Evolutionary conservation across 2,113 vertebrate genomes (phyloP).

Genomic region (Theristicus caerulescens): DNA sequence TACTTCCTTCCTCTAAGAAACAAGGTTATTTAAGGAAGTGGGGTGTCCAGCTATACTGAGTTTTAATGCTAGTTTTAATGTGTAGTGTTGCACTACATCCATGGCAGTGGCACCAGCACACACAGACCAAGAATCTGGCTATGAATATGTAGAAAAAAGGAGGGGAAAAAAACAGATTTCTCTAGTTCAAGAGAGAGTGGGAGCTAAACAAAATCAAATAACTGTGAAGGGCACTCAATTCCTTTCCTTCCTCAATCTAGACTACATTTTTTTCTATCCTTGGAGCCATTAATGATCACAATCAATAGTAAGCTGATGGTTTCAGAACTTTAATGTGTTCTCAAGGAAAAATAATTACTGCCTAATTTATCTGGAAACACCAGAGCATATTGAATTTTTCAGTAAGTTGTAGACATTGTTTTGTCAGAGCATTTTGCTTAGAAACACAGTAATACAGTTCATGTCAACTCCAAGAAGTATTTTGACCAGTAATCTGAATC

Average conservation of each 20-base stretch:
- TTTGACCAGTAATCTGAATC: neutral
- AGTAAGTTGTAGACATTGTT: neutral
- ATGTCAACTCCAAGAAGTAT: neutral
- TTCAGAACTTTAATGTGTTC: neutral
- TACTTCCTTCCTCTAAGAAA: neutral
- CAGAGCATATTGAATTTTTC: neutral
- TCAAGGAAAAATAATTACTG: neutral
- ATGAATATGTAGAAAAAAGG: neutral
- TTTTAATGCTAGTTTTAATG: neutral
- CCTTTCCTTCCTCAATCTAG: neutral
- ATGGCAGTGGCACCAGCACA: neutral
- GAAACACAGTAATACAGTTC: neutral
- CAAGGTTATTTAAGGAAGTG: neutral
- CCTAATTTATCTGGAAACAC: neutral
- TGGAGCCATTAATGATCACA: neutral
- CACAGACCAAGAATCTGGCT: neutral
- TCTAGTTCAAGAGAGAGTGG: neutral
- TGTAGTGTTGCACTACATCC: neutral
- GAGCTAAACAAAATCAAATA: neutral
- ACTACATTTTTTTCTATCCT: neutral
- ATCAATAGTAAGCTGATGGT: neutral
- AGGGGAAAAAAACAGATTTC: neutral
- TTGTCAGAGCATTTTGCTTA: neutral
- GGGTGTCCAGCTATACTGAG: neutral
- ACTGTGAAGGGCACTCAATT: neutral